phyloP scores from a whole-genome alignment of 1,140 invertebrate species.

The Drosophila pandora region DNA sequence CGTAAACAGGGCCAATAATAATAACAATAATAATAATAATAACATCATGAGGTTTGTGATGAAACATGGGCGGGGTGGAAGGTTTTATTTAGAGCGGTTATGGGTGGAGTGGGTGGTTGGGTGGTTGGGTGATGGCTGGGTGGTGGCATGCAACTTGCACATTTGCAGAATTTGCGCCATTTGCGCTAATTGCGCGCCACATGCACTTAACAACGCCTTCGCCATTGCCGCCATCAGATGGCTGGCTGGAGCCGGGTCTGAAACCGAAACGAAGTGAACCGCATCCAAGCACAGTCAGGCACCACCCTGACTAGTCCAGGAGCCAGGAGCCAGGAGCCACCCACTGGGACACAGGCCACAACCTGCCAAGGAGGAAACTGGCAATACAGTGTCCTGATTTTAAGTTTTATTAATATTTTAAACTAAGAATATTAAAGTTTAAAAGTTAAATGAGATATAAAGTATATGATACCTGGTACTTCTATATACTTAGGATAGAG shows the following conservation, averaged over 20 bases:
- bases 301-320: background rate
- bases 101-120: background rate
- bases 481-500: too few species aligned
- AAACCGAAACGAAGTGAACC: slow-evolving; percentile 7
- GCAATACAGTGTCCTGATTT: background rate
- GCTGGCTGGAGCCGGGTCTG: slow-evolving; percentile 17
- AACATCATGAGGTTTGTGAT: slow-evolving; percentile 18
- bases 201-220: slow-evolving; percentile 61
- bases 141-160: slow-evolving; percentile 38
- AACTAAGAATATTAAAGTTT: background rate
- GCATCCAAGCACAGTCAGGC: slow-evolving; percentile 12
- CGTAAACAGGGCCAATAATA: background rate
- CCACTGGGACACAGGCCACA: slow-evolving; percentile 2
- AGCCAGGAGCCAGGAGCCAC: background rate
- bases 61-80: background rate
- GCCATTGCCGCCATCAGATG: slow-evolving; percentile 33
- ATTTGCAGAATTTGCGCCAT: slow-evolving; percentile 48
- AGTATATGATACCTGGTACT: too few species aligned
- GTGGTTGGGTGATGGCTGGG: too few species aligned
- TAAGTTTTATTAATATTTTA: background rate
- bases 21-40: slow-evolving; percentile 21
- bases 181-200: slow-evolving; percentile 58
- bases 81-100: background rate
- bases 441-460: too few species aligned
- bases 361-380: slow-evolving; percentile 2